Base-by-base conservation (phyloP, 2,113 vertebrate genomes). In the Chloroceryle aenea region DNA sequence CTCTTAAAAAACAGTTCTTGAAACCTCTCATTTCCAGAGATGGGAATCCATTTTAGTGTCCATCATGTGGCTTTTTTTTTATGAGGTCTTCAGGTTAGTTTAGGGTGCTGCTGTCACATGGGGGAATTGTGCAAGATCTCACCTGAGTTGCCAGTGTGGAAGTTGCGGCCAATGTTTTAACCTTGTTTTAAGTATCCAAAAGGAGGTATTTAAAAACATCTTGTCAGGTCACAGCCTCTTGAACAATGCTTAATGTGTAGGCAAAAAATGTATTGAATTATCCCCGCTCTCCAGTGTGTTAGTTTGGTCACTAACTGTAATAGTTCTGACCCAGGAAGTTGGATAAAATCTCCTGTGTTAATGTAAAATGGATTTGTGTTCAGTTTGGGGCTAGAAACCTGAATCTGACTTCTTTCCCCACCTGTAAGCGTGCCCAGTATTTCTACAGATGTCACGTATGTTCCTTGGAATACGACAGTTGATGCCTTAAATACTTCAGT, bases 341-440 rank as follows among this genome's bases (percentile, higher is more conserved):
- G 9, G 73, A 55, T 78, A 30, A 77, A 80, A 82, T 85, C 14
- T 86, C 12, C 17, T 12, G 2, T 47, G 17, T 56, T 94, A 30
- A 81, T 27, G 16, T 55, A 56, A 75, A 93, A 78, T 30, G 5
- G 38, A 59, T 64, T 95, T 82, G 5, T 68, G 56, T 47, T 92
- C 14, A 68, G 47, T 59, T 53, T 87, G 59, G 36, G 17, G 2
- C n/a, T 68, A 6, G 30, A 68, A 85, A 75, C 1, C 0, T 77
- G 52, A 47, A 47, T 50, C 30, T 0, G 1, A 15, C 56, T 84
- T 66, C 20, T 75, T 36, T 45, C 2, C 21, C 48, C 1, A 7
- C 80, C 40, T 77, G 3, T 79, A 48, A 45, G 12, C 2, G 0
- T 53, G 32, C 8, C 9, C 18, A 43, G 7, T 86, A 7, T 89